Evolutionary conservation across 2,888 invertebrate genomes (phyloP), one percentile per base, ranked within the genome.

Genomic region (Glyphotaelius pellucidus): DNA sequence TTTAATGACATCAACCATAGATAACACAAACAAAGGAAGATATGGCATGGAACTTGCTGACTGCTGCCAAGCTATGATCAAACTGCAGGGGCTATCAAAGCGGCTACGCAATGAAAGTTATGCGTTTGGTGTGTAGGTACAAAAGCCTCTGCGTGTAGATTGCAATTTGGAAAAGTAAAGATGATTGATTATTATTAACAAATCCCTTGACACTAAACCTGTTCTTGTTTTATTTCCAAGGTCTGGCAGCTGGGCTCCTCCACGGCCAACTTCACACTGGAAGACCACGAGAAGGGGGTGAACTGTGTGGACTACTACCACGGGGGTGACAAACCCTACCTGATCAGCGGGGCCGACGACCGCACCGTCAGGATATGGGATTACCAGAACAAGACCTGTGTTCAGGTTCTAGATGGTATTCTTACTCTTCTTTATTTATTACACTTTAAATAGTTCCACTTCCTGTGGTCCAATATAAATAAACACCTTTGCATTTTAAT

Each of bases 301-400:
- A 99, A 99, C 95, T 99, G 99, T 95, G 99, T 99, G 0, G 99
- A 99, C 95, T 99, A 99, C 95, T 99, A 99, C 95, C 98, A 99
- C 94, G 99, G 99, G 12, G 99, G 99, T 9, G 99, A 99, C 95
- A 99, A 99, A 94, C 99, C 99, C 0, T 99, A 99, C 95, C 96
- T 99, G 90, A 99, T 99, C 94, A 99, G 99, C 90, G 99, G 99
- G 3, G 99, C 99, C 47, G 99, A 99, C 95, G 99, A 99, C 95
- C 97, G 99, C 90, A 96, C 98, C 85, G 99, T 99, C 11, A 99
- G 99, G 96, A 99, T 99, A 94, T 99, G 99, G 99, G 99, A 99
- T 95, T 99, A 99, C 95, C 98, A 99, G 95, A 99, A 99, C 95
- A 99, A 99, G 96, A 99, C 99, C 0, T 99, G 99, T 95, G 99